A percentile compares a stretch with the other conserved stretches of the same genome.
Conservation (phyloP, 2,888 invertebrate genomes). For the Hypolimnas misippus region DNA sequence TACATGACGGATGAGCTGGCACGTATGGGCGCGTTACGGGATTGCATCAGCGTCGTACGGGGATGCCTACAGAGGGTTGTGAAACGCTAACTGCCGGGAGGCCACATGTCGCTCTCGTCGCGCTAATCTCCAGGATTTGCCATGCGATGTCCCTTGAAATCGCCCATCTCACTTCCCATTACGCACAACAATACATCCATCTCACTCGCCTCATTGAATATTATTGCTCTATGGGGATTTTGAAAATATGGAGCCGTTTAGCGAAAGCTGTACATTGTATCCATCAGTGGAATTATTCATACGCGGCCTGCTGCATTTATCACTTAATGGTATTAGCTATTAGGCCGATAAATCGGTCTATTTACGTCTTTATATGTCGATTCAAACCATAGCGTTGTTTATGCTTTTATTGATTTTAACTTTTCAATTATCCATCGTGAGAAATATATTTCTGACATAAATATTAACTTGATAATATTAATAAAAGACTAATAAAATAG, state of each 20-base stretch:
- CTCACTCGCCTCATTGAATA: conserved; percentile 80
- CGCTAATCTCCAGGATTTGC: conserved; percentile 83
- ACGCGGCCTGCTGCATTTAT: conserved; percentile 80
- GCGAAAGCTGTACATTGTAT: conserved; percentile 82
- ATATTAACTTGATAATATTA: too few species aligned
- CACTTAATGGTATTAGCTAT: conserved; percentile 83
- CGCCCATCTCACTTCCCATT: conserved; percentile 60
- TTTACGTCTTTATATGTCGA: conserved; percentile 69
- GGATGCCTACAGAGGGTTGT: conserved; percentile 53
- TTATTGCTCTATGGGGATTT: conserved; percentile 84
- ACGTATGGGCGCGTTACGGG: conserved; percentile 50
- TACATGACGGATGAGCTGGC: conserved; percentile 33
- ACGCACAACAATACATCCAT: conserved; percentile 60
- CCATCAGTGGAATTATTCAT: conserved; percentile 82
- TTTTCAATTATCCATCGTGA: not conserved
- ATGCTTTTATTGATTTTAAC: not conserved
- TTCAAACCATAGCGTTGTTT: too few species aligned
- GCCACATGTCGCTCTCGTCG: conserved; percentile 83
- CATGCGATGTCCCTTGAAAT: conserved; percentile 73
- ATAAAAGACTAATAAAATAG: too few species aligned
- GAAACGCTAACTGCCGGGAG: conserved; percentile 78
- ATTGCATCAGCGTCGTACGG: conserved; percentile 45
- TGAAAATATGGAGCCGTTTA: conserved; percentile 84
- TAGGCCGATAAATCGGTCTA: conserved; percentile 79
- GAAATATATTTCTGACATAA: not conserved